Percentiles rank a stretch among this genome's conserved stretches.
phyloP scores from a whole-genome alignment of 2,888 invertebrate species.

The Eupithecia inturbata region DNA sequence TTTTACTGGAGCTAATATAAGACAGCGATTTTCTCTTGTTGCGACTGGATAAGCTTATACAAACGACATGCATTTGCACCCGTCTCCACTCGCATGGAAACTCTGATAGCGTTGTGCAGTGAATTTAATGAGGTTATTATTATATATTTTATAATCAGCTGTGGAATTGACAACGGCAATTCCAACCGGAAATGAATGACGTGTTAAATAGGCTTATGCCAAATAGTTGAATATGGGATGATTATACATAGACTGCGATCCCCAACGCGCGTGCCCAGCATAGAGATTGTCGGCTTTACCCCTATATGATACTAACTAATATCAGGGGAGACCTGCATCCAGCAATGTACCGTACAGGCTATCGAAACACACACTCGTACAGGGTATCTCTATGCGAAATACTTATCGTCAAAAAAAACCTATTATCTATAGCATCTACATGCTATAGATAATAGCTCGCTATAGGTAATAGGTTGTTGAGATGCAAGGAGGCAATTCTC shows the following conservation, averaged over 20 bases:
- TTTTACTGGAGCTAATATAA: neutral
- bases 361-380: too few relatives aligned
- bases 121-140: neutral
- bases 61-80: slow-evolving; percentile 15
- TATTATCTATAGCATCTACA: too few relatives aligned
- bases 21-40: neutral
- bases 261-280: neutral
- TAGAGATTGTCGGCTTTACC: neutral
- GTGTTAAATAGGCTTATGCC: neutral
- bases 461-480: too few relatives aligned
- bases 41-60: neutral
- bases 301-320: neutral
- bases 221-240: neutral
- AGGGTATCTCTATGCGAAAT: too few relatives aligned
- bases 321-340: neutral
- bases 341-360: too few relatives aligned
- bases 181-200: neutral
- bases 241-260: neutral
- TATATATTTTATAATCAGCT: neutral
- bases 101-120: slow-evolving; percentile 13
- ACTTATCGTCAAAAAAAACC: too few relatives aligned
- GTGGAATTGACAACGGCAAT: neutral
- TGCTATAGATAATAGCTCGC: too few relatives aligned
- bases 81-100: slow-evolving; percentile 23
- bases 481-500: too few relatives aligned